A percentile compares a stretch with the other conserved stretches of the same genome.
These are phyloP conservation scores for Macrotis lagotis DNA, from an alignment of 2,113 vertebrate genomes.

Conservation along the genomic window DNA sequence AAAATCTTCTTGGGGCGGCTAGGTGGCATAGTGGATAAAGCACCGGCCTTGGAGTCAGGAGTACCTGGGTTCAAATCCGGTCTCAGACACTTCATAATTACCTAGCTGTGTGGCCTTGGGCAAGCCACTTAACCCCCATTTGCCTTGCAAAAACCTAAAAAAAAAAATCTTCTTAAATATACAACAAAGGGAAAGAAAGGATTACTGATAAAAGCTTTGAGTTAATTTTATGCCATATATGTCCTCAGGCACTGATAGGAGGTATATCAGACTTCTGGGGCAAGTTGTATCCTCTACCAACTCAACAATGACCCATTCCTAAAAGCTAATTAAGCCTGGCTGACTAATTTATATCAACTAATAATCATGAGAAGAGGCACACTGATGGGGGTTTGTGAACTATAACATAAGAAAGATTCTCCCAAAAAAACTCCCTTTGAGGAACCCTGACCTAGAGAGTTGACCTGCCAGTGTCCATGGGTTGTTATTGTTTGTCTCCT, in stretches of 20 bases:
- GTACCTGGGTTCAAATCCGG: too few relatives aligned
- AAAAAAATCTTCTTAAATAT: background rate
- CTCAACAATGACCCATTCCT: background rate
- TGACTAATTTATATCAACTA: background rate
- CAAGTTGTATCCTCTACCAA: background rate
- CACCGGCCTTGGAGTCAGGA: too few relatives aligned
- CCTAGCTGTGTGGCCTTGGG: too few relatives aligned
- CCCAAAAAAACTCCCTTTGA: background rate
- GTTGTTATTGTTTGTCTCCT: too few relatives aligned
- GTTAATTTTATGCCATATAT: background rate
- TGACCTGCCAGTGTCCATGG: background rate
- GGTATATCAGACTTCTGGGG: background rate
- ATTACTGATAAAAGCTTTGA: background rate
- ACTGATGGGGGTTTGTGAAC: background rate
- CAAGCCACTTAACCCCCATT: too few relatives aligned
- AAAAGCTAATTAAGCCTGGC: background rate
- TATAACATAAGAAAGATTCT: background rate
- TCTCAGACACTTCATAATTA: too few relatives aligned
- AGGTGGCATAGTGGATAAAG: too few relatives aligned
- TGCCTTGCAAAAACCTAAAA: background rate
- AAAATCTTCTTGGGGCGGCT: too few relatives aligned
- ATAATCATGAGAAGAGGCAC: background rate
- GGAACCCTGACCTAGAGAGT: background rate
- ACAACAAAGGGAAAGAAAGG: background rate
- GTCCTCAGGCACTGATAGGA: background rate